Base-by-base conservation (phyloP, 2,888 invertebrate genomes). In the Ochlodes sylvanus region DNA sequence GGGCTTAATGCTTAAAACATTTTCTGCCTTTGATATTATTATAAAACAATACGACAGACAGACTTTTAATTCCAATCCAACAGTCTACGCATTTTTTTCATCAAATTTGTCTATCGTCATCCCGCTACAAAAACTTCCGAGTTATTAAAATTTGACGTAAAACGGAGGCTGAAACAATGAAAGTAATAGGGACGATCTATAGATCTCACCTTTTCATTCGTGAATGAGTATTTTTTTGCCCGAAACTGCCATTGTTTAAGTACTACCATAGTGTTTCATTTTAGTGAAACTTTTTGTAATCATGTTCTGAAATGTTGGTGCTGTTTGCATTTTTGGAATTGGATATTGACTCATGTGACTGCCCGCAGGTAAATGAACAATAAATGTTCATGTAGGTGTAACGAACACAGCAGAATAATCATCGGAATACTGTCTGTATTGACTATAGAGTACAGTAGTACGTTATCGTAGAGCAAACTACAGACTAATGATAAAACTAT, bases 131-230 rank as follows among this genome's bases (percentile, higher is more conserved):
- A 65, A 60, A 41, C 41, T 55, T 14, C 34, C 7, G 54, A 41
- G 54, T 66, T 65, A 60, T 66, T 66, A 60, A 66, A 66, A 66
- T 60, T 66, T 66, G 42, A 60, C 60, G 66, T 44, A 54, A 60
- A 66, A 66, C 54, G 66, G 54, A 50, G 60, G 32, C 42, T 19
- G 66, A 60, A 66, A 66, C 66, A 66, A 66, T 66, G 66, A 60
- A 66, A 66, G 66, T 60, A 60, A 66, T 66, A 66, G 60, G 52
- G 60, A 60, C 42, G 60, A 65, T 65, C 66, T 61, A 66, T 66
- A 66, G 60, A 66, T 66, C 60, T 66, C 54, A 42, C 52, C 54
- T 66, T 60, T 66, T 60, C 60, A 66, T 66, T 32, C 60, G 32
- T 66, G 60, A 66, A 66, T 55, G 66, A 66, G 42, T 66, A 50